A percentile compares a stretch with the other conserved stretches of the same genome.
These are phyloP conservation scores for Sipha flava DNA, from an alignment of 1,140 invertebrate species.

Conservation along the genomic window DNA sequence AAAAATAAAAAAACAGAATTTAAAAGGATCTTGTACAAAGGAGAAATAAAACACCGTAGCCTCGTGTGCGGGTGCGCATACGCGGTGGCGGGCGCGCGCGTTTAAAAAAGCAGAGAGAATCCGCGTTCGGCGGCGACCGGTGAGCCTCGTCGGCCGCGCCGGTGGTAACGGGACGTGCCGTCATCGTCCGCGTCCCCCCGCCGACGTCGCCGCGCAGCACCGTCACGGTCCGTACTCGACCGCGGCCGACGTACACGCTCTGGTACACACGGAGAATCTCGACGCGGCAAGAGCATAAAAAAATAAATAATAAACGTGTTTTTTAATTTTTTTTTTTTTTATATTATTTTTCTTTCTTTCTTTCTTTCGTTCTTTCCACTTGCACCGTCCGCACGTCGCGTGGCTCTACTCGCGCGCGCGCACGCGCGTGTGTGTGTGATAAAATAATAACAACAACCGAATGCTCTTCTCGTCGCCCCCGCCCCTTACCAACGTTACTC, in stretches of 20 bases:
- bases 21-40: too few relatives aligned
- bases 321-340: not conserved
- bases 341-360: not conserved
- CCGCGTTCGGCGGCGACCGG: not conserved
- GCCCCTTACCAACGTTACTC: too few relatives aligned
- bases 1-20: not conserved
- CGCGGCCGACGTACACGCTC: slow-evolving; percentile 5
- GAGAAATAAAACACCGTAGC: too few relatives aligned
- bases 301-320: slow-evolving; percentile 4
- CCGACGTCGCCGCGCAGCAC: too few relatives aligned
- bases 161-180: slow-evolving; percentile 22
- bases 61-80: too few relatives aligned
- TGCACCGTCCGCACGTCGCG: not conserved
- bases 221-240: slow-evolving; percentile 4
- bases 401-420: too few relatives aligned
- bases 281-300: not conserved
- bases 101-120: too few relatives aligned
- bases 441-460: not conserved
- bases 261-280: slow-evolving; percentile 32
- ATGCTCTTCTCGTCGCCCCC: too few relatives aligned
- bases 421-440: not conserved
- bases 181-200: not conserved
- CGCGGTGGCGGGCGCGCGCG: too few relatives aligned
- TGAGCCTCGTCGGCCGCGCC: too few relatives aligned
- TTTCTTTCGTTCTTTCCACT: not conserved